Conservation (phyloP, 2,888 invertebrate species). For the Spisula subtruncata region DNA sequence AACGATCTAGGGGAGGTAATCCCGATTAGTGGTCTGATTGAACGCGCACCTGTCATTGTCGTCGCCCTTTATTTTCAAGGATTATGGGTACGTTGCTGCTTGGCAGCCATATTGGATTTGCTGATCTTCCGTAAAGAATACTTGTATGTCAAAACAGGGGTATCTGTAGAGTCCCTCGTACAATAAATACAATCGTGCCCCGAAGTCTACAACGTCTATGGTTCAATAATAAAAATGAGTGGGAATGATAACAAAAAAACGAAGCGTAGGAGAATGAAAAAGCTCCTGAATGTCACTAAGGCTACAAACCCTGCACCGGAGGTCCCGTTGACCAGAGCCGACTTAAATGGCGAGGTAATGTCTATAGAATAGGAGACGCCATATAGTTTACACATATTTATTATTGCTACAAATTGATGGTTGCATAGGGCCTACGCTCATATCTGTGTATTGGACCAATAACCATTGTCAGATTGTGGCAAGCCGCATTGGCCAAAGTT, state of each 20-base stretch:
- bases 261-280: conserved; percentile 82
- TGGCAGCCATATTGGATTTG: conserved; percentile 81
- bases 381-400: too few relatives aligned
- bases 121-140: conserved; percentile 40
- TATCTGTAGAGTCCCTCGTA: conserved; percentile 53
- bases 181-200: conserved; percentile 47
- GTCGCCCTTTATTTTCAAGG: conserved; percentile 41
- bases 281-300: conserved; percentile 77
- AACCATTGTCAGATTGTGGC: too few relatives aligned
- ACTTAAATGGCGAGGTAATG: conserved; percentile 68
- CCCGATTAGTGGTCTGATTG: too few relatives aligned
- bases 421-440: too few relatives aligned
- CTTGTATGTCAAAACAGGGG: conserved; percentile 37
- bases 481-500: too few relatives aligned
- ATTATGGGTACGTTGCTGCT: conserved; percentile 78
- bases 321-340: conserved; percentile 57
- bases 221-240: conserved; percentile 75
- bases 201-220: not conserved
- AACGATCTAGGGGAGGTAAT: too few relatives aligned
- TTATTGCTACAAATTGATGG: too few relatives aligned
- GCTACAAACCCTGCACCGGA: conserved; percentile 69
- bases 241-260: conserved; percentile 81
- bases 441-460: too few relatives aligned
- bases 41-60: conserved; percentile 37
- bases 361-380: not conserved